Conservation (phyloP, 2,888 invertebrate species). For the Troglohyphantes excavatus region DNA sequence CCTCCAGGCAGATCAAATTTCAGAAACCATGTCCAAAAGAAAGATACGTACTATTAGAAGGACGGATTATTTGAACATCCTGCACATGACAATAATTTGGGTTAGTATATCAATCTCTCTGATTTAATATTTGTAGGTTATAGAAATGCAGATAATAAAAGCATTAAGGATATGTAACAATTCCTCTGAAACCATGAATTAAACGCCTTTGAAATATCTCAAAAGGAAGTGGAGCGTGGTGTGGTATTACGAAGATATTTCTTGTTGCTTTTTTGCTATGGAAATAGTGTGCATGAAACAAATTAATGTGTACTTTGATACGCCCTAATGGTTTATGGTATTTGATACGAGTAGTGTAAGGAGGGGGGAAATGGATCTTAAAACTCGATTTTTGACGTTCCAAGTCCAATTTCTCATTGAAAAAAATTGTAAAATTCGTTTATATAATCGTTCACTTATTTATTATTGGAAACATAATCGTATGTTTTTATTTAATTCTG, state of each 20-base stretch:
- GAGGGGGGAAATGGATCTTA: too few relatives aligned
- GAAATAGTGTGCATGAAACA: background rate
- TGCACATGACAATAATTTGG: background rate
- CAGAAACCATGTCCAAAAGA: too few relatives aligned
- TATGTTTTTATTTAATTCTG: too few relatives aligned
- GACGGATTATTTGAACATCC: background rate
- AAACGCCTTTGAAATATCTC: background rate
- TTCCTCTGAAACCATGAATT: background rate
- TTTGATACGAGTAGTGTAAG: too few relatives aligned
- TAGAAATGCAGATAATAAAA: background rate
- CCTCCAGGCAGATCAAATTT: too few relatives aligned
- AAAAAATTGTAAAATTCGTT: too few relatives aligned
- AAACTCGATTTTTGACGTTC: too few relatives aligned
- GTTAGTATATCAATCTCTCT: background rate
- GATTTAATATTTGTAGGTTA: slow-evolving; percentile 2
- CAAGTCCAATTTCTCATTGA: too few relatives aligned
- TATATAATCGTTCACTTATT: too few relatives aligned
- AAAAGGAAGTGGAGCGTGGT: slow-evolving; percentile 17
- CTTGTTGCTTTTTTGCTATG: background rate
- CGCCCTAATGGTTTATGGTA: background rate
- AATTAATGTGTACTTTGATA: background rate
- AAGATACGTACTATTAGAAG: too few relatives aligned
- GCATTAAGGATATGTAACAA: background rate
- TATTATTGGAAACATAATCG: too few relatives aligned
- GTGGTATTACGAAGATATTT: background rate